Conservation (phyloP, 2,888 invertebrate species). For the Petrophora chlorosata region DNA sequence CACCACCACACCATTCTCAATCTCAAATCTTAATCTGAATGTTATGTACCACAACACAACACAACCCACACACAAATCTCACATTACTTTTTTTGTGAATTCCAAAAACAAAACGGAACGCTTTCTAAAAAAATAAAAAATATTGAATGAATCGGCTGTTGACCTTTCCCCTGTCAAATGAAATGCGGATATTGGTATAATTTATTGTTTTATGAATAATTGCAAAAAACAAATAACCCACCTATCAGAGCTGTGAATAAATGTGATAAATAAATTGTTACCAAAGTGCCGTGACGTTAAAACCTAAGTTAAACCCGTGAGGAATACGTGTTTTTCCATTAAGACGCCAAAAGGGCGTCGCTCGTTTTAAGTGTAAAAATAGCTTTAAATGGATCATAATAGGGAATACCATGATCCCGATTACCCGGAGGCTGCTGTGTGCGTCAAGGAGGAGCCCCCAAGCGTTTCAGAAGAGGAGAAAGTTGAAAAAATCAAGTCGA, state of each 20-base stretch:
- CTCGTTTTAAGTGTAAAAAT: conserved; percentile 49
- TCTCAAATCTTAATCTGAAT: too few relatives aligned
- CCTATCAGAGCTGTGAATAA: conserved; percentile 50
- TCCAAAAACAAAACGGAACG: conserved; percentile 1
- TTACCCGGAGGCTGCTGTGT: conserved; percentile 66
- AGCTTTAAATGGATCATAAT: conserved; percentile 64
- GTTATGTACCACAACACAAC: neutral
- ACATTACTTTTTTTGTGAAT: too few relatives aligned
- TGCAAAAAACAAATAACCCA: conserved; percentile 42
- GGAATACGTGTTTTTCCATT: conserved; percentile 42
- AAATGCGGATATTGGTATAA: conserved; percentile 65
- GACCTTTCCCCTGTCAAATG: conserved; percentile 54
- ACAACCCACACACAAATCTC: too few relatives aligned
- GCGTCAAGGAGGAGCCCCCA: conserved; percentile 53
- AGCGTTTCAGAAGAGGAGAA: conserved; percentile 65
- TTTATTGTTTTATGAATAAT: conserved; percentile 51
- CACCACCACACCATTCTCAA: too few relatives aligned
- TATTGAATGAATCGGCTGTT: conserved; percentile 11
- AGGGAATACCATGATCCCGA: conserved; percentile 85
- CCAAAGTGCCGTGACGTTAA: conserved; percentile 41
- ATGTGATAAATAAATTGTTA: conserved; percentile 50
- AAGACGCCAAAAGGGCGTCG: conserved; percentile 57
- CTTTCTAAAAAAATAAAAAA: neutral
- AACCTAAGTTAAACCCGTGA: conserved; percentile 31
- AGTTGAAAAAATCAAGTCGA: conserved; percentile 80